Evolutionary conservation across 2,888 invertebrate species (phyloP), one percentile per base, ranked within the genome.

Genomic region (Coleophora flavipennella): DNA sequence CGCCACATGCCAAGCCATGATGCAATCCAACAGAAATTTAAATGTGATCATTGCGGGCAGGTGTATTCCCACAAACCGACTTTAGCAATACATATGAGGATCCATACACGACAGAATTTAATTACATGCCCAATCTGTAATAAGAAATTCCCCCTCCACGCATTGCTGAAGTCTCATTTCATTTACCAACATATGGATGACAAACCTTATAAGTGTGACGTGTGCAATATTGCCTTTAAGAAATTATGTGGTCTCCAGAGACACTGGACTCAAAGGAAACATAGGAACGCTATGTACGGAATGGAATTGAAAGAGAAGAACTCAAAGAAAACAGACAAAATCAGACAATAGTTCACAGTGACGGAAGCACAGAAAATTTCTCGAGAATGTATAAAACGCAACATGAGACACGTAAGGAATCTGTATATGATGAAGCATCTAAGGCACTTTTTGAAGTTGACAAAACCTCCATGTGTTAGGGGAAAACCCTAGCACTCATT

Each of bases 21-120:
- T 6, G 3, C 35, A 0, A 31, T 13, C 0, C 40, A 36, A 1
- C 57, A 50, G 29, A 46, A 40, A 1, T 35, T 33, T 4, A 11
- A 46, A 1, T 65, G 65, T 38, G 42, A 51, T 8, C 29, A 49
- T 1, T 65, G 68, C 10, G 12, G 41, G 0, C 57, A 56, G 6
- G 51, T 44, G 12, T 63, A 41, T 38, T 13, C 32, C 2, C 38
- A 42, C 8, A 49, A 50, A n/a, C 0, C 13, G 0, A 37, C 34
- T 8, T n/a, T 59, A 3, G 1, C 20, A 0, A 0, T 1, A 0
- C 65, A 65, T 42, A 46, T 45, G 33, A 39, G 48, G 1, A 27
- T 36, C 0, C 65, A 65, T 38, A 46, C 41, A 0, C 51, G 51
- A 1, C 36, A 42, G 0, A 32, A 31, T 8, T 26, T 45, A 33